Base-by-base conservation (phyloP, 2,888 invertebrate species). In the Suillia variegata region DNA sequence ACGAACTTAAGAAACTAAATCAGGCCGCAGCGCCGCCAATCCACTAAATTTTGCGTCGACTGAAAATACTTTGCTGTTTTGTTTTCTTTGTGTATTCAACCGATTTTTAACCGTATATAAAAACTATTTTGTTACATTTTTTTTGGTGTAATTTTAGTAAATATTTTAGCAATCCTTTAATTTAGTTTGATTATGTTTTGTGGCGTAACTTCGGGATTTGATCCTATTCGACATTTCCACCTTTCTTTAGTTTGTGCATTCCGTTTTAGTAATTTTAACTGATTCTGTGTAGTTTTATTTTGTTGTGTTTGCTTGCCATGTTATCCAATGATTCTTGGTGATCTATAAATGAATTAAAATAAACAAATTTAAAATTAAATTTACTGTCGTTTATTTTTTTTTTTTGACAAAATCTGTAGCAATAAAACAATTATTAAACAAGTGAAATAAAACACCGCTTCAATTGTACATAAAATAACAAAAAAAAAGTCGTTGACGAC, bases 1-100 rank as follows among this genome's bases (percentile, higher is more conserved):
- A 63, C 6, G 64, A 68, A 33, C 47, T 70, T 13, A 68, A 65
- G 57, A 63, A 61, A 55, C 53, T 69, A 47, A 69, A 69, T 56
- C 56, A 62, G 49, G 66, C 64, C 60, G 47, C 62, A 1, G 60
- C 64, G 31, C 62, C 67, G 15, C 31, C 64, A 20, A 56, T 59
- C 38, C 62, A 67, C 55, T 66, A n/a, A 62, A 17, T 42, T 42
- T 17, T 42, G 42, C 10, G 8, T 33, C 8, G 33, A 33, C 13
- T 15, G 5, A 42, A 15, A 42, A 42, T n/a, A 42, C 13, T 38
- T 18, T 48, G 12, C 17, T 34, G 45, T 47, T 56, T 31, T 38
- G 24, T 13, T 8, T 42, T 47, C 31, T 48, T 17, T 18, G 18
- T 18, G 24, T 22, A 18, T 6, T 26, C 53, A 33, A 22, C 50